Evolutionary conservation across 2,113 vertebrate genomes (phyloP).

Genomic region (Felis chaus): DNA sequence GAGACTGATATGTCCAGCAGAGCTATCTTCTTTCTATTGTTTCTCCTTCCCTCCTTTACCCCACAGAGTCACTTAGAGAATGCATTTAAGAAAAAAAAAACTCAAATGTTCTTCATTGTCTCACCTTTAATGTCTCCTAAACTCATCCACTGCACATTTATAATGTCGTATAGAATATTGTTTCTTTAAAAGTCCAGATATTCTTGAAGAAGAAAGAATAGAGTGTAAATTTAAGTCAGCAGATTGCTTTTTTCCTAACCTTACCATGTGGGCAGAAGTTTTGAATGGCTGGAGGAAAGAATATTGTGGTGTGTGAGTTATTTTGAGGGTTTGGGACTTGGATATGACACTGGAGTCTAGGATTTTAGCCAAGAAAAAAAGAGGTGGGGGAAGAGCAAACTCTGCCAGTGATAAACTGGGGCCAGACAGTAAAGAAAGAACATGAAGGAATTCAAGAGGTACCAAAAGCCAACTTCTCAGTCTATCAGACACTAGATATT

Average conservation of each 20-base stretch:
- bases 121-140: background rate
- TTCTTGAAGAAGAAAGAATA: background rate
- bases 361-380: background rate
- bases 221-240: background rate
- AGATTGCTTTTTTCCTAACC: background rate
- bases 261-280: background rate
- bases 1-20: background rate
- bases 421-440: background rate
- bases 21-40: background rate
- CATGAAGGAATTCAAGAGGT: background rate
- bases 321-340: background rate
- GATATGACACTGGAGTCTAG: background rate
- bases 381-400: background rate
- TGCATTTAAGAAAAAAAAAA: background rate
- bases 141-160: background rate
- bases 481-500: background rate
- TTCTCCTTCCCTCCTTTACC: background rate
- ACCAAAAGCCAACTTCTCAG: background rate
- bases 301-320: background rate
- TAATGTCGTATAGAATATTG: background rate
- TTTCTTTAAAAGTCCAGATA: background rate
- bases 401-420: background rate
- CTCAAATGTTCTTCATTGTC: background rate
- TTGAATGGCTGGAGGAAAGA: constrained; percentile 12
- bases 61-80: background rate